Evolutionary conservation across 2,888 invertebrate genomes (phyloP).

Genomic region (Amphipyra berbera): DNA sequence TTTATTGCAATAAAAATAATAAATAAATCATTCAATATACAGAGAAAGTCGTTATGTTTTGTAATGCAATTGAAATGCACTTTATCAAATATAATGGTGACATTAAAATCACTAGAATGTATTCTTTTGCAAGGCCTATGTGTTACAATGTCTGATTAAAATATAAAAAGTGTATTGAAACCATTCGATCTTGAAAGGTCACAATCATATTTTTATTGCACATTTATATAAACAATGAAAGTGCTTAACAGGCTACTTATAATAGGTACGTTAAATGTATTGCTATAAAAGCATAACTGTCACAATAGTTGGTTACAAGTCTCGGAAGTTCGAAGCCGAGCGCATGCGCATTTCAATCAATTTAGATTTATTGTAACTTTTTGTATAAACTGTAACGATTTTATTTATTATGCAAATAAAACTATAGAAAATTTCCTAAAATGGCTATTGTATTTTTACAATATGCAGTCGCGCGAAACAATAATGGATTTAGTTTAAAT

Average conservation of each 20-base stretch:
- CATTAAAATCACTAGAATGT: conserved; percentile 37
- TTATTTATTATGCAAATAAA: conserved; percentile 7
- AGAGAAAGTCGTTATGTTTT: conserved; percentile 14
- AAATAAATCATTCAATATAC: conserved; percentile 32
- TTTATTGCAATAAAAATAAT: conserved; percentile 11
- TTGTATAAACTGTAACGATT: not conserved
- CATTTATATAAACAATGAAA: conserved; percentile 36
- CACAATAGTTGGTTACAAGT: conserved; percentile 5
- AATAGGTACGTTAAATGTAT: conserved; percentile 12
- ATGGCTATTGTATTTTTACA: conserved; percentile 38
- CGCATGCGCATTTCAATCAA: conserved; percentile 12
- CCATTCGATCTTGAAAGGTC: conserved; percentile 8
- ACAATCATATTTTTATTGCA: conserved; percentile 42
- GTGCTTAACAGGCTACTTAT: conserved; percentile 1
- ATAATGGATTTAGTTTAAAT: conserved; percentile 18
- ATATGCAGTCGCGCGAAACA: conserved; percentile 19
- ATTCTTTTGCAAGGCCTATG: conserved; percentile 5
- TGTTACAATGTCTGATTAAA: conserved; percentile 23
- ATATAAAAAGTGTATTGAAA: conserved; percentile 13
- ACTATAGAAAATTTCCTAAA: not conserved
- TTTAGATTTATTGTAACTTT: conserved; percentile 28
- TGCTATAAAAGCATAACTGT: conserved; percentile 1
- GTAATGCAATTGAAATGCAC: conserved; percentile 29
- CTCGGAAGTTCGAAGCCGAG: conserved; percentile 3
- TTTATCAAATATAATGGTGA: conserved; percentile 9